phyloP scores from a whole-genome alignment of 2,113 vertebrate species.

The Cheilinus undulatus region DNA sequence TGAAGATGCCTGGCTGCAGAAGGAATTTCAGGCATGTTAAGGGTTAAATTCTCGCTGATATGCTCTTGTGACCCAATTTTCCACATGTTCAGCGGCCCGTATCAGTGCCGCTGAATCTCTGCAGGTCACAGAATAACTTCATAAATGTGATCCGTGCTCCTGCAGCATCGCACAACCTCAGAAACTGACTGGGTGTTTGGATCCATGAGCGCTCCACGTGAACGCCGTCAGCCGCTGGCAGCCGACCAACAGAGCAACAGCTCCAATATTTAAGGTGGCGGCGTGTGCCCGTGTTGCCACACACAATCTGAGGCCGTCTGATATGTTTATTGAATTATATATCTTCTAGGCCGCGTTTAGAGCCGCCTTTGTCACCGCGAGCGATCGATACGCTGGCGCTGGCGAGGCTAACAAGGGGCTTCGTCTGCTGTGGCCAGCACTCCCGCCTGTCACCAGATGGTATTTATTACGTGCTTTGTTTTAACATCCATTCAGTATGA shows the following conservation, averaged over 20 bases:
- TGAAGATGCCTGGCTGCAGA: too few species aligned
- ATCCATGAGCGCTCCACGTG: slow-evolving; percentile 3
- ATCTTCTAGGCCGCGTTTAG: slow-evolving; percentile 58
- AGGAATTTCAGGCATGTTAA: too few species aligned
- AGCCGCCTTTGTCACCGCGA: slow-evolving; percentile 67
- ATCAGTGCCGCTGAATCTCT: background rate
- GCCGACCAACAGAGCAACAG: slow-evolving; percentile 19
- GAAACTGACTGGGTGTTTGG: too few species aligned
- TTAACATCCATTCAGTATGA: slow-evolving; percentile 82
- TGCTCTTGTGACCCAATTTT: background rate
- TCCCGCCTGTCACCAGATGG: slow-evolving; percentile 71
- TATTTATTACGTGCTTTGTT: slow-evolving; percentile 82
- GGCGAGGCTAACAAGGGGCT: slow-evolving; percentile 75
- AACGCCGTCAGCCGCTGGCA: slow-evolving; percentile 19
- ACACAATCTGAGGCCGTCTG: slow-evolving; percentile 43
- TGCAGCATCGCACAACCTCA: background rate
- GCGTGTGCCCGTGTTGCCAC: slow-evolving; percentile 40
- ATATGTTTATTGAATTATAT: slow-evolving; percentile 77
- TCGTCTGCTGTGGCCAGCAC: slow-evolving; percentile 63
- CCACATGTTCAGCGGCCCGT: background rate
- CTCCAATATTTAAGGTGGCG: slow-evolving; percentile 46
- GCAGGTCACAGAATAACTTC: background rate
- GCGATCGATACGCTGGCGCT: slow-evolving; percentile 74
- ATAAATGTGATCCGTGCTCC: background rate
- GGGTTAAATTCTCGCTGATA: background rate